Percentiles rank a stretch among this genome's conserved stretches.
These are phyloP conservation scores for Cyclura pinguis DNA, from an alignment of 2,797 vertebrate species.

Conservation along the genomic window DNA sequence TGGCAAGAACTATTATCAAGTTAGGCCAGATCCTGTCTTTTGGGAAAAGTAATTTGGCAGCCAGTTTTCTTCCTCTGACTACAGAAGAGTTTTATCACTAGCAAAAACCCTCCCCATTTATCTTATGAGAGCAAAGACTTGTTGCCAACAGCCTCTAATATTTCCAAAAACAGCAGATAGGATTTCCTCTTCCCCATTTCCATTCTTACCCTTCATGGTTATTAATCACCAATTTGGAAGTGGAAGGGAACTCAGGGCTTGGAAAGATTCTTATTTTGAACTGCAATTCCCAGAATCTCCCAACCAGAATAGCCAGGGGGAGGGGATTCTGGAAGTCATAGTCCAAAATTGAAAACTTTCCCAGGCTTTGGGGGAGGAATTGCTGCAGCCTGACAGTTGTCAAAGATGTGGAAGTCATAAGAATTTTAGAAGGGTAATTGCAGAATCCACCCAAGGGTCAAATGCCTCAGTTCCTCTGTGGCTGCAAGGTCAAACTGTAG, in stretches of 20 bases:
- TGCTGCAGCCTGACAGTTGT: neutral
- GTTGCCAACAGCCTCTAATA: neutral
- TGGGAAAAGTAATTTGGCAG: neutral
- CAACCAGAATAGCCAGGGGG: too few species aligned
- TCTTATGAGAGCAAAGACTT: neutral
- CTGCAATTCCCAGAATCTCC: too few species aligned
- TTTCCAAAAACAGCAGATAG: neutral
- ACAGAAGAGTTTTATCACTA: neutral
- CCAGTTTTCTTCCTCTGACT: too few species aligned
- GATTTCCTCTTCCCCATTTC: neutral
- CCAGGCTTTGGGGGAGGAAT: too few species aligned
- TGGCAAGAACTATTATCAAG: neutral
- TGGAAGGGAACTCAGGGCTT: neutral
- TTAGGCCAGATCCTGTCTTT: neutral
- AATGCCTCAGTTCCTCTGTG: neutral
- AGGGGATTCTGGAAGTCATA: too few species aligned
- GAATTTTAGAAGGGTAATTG: neutral
- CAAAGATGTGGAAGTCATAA: neutral
- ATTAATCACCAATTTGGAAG: neutral
- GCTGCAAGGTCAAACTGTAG: neutral
- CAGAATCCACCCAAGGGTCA: neutral
- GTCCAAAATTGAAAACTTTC: too few species aligned
- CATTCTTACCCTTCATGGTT: neutral
- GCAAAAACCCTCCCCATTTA: neutral
- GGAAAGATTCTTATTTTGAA: neutral